Evolutionary conservation across 2,797 vertebrate species (phyloP).

Genomic region (Syndactyla subalaris): DNA sequence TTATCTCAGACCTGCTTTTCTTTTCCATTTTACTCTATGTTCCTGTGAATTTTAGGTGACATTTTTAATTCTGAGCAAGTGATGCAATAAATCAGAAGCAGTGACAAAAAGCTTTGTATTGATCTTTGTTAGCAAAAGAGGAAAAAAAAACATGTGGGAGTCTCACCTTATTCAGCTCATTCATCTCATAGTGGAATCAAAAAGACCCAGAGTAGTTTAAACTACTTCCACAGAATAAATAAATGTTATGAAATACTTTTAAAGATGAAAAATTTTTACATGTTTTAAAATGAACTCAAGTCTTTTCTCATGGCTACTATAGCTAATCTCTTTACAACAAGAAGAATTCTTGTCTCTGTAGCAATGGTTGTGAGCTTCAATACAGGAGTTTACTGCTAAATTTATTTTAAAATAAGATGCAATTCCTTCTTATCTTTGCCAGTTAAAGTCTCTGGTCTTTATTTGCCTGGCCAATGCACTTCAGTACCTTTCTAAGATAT

Average conservation of each 20-base stretch:
- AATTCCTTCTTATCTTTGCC: neutral
- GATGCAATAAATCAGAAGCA: neutral
- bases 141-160: neutral
- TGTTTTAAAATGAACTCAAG: neutral
- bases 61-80: neutral
- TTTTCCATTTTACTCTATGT: neutral
- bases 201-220: neutral
- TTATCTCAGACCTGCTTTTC: neutral
- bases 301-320: neutral
- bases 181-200: neutral
- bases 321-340: neutral
- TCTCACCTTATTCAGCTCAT: neutral
- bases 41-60: neutral
- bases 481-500: neutral
- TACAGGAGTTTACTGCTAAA: neutral
- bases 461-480: neutral
- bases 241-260: neutral
- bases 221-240: neutral
- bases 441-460: neutral
- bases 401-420: neutral
- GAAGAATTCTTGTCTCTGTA: neutral
- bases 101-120: neutral
- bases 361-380: neutral
- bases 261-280: neutral
- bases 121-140: neutral